Percentiles rank a stretch among this genome's conserved stretches.
These are phyloP conservation scores for Scaptodrosophila latifasciaeformis DNA, from an alignment of 2,888 invertebrate genomes.

Conservation along the genomic window DNA sequence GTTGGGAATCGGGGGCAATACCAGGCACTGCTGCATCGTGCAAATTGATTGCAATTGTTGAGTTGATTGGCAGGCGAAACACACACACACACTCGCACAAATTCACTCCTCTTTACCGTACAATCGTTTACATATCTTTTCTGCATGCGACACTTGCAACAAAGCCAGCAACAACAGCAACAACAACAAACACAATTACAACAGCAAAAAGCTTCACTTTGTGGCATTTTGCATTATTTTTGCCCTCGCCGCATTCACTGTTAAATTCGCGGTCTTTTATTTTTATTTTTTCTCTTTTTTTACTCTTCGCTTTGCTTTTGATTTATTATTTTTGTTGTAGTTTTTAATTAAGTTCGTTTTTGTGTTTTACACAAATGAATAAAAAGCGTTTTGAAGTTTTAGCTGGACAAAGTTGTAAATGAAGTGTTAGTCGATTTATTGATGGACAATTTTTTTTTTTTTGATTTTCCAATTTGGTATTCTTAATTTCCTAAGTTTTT, in stretches of 20 bases:
- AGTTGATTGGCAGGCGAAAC: conserved; percentile 68
- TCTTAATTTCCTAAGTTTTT: too few relatives aligned
- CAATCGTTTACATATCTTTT: not conserved
- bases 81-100: conserved; percentile 24
- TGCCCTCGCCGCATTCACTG: not conserved
- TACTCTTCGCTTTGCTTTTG: conserved; percentile 15
- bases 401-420: too few relatives aligned
- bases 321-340: conserved; percentile 30
- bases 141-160: not conserved
- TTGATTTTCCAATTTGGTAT: too few relatives aligned
- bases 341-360: conserved; percentile 48
- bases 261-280: not conserved
- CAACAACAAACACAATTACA: conserved; percentile 50
- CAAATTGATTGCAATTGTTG: conserved; percentile 70
- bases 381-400: too few relatives aligned
- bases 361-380: too few relatives aligned
- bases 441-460: too few relatives aligned
- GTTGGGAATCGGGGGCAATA: too few relatives aligned
- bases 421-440: too few relatives aligned
- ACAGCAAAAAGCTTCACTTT: conserved; percentile 51
- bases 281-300: conserved; percentile 4
- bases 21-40: conserved; percentile 30
- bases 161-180: conserved; percentile 42
- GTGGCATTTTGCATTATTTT: conserved; percentile 58
- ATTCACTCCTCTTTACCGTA: too few relatives aligned